A percentile compares a stretch with the other conserved stretches of the same genome.
Conservation (phyloP, 2,888 invertebrate species). For the Leptodirus hochenwartii region DNA sequence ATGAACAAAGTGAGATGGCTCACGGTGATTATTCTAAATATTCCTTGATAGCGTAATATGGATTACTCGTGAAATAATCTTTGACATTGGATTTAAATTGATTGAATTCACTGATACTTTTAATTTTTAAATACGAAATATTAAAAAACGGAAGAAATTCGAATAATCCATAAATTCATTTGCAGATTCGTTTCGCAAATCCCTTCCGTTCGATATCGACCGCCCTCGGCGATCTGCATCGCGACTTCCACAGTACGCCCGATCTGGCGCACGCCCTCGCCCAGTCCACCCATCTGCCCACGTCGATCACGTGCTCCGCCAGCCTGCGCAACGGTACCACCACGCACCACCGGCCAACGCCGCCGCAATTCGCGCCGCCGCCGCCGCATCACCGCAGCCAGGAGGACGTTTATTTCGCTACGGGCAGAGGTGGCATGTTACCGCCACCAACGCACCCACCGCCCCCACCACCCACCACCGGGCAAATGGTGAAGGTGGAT, state of each 20-base stretch:
- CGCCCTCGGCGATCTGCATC: slow-evolving; percentile 40
- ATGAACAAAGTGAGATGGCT: too few relatives aligned
- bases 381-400: slow-evolving; percentile 45
- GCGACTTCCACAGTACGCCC: slow-evolving; percentile 82
- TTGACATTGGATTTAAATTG: too few relatives aligned
- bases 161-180: neutral
- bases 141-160: too few relatives aligned
- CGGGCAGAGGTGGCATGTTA: slow-evolving; percentile 28
- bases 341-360: too few relatives aligned
- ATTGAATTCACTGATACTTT: too few relatives aligned
- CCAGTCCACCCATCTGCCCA: too few relatives aligned
- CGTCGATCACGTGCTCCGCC: too few relatives aligned
- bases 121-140: too few relatives aligned
- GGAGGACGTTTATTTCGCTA: slow-evolving; percentile 39
- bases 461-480: slow-evolving; percentile 53
- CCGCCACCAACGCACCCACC: slow-evolving; percentile 72
- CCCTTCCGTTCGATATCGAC: slow-evolving; percentile 27
- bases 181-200: slow-evolving; percentile 25
- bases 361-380: slow-evolving; percentile 8
- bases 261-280: slow-evolving; percentile 37
- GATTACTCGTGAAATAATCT: too few relatives aligned
- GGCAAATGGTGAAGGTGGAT: slow-evolving; percentile 51
- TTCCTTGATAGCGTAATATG: too few relatives aligned
- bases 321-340: too few relatives aligned
- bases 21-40: too few relatives aligned